Conservation (phyloP, 2,797 vertebrate genomes). For the Acipenser ruthenus region DNA sequence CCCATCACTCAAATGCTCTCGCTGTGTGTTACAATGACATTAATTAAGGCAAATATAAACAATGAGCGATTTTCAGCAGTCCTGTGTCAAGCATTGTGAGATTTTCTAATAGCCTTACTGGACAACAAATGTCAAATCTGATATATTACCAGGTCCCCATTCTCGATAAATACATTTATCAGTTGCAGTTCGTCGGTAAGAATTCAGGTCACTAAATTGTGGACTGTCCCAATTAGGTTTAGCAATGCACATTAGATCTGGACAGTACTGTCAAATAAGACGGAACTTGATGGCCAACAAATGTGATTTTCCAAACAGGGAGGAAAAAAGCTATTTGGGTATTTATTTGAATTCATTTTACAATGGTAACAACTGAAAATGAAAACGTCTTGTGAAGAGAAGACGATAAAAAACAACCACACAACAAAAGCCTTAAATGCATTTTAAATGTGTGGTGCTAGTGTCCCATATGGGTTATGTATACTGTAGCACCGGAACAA, state of each 20-base stretch:
- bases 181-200: constrained; percentile 42
- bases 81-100: constrained; percentile 26
- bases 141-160: constrained; percentile 34
- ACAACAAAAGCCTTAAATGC: no score
- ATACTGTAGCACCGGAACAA: no score
- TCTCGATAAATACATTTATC: constrained; percentile 31
- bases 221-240: constrained; percentile 7
- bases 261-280: not conserved
- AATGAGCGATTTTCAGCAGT: constrained; percentile 27
- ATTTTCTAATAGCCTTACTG: constrained; percentile 45
- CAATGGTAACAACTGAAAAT: no score
- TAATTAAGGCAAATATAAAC: not conserved
- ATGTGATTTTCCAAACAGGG: constrained; percentile 2
- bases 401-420: no score
- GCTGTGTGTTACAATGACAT: not conserved
- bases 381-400: no score
- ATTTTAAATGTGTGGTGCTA: no score
- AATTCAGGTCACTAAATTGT: constrained; percentile 33
- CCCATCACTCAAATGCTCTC: not conserved
- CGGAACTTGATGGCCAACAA: not conserved
- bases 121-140: constrained; percentile 39
- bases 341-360: no score
- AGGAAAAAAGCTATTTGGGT: no score
- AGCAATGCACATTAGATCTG: not conserved
- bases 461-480: no score